Conservation (phyloP, 2,888 invertebrate genomes). For the Lasioglossum pauxillum region DNA sequence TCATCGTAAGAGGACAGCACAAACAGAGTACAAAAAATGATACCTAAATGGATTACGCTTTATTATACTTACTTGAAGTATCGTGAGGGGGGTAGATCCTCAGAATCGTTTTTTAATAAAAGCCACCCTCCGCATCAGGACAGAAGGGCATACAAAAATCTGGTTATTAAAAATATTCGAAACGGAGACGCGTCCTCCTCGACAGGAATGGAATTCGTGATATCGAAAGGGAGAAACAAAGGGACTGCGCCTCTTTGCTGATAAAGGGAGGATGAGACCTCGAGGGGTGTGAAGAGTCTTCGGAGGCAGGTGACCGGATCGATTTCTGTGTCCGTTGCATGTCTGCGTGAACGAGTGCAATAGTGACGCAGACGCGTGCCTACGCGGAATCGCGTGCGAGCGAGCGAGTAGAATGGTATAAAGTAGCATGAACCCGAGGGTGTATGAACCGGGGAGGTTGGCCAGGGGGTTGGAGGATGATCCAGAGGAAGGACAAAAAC, state of each 20-base stretch:
- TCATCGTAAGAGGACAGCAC: background rate
- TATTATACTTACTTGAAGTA: background rate
- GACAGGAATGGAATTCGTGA: constrained; percentile 8
- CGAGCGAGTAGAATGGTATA: background rate
- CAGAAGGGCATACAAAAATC: background rate
- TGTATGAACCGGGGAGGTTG: background rate
- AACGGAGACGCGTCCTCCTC: background rate
- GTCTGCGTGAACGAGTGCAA: constrained; percentile 36
- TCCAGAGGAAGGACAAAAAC: background rate
- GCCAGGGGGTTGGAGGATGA: background rate
- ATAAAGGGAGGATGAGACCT: constrained; percentile 29
- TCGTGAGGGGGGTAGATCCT: background rate
- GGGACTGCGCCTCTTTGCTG: constrained; percentile 26
- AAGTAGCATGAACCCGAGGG: background rate
- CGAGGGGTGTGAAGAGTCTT: constrained; percentile 55
- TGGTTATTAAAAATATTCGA: constrained; percentile 2
- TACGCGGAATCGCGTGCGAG: constrained; percentile 50
- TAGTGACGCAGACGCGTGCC: constrained; percentile 53
- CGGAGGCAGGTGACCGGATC: constrained; percentile 71
- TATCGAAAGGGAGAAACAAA: background rate
- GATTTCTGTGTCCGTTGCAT: constrained; percentile 54
- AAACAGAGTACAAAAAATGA: background rate
- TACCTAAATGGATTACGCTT: background rate
- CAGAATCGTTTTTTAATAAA: background rate
- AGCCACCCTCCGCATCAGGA: background rate